phyloP scores from a whole-genome alignment of 2,113 vertebrate species.

The Callorhinus ursinus region DNA sequence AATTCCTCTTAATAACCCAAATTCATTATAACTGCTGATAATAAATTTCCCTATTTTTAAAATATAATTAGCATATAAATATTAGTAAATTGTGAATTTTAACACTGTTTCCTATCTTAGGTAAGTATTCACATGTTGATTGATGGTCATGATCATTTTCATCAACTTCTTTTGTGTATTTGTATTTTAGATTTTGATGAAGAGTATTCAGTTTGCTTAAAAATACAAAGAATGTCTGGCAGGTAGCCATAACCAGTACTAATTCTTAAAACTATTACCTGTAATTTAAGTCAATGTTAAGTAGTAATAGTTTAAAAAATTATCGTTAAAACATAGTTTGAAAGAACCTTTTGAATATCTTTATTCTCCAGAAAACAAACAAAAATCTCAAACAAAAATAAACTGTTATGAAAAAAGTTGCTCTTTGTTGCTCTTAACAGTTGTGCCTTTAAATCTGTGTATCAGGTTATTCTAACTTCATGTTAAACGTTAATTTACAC shows the following conservation, averaged over 20 bases:
- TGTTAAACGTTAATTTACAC: not conserved
- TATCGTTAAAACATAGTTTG: conserved; percentile 5
- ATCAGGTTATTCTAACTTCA: not conserved
- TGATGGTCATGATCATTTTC: not conserved
- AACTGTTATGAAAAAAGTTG: not conserved
- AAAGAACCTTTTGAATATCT: not conserved
- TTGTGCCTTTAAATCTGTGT: not conserved
- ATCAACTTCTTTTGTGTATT: not conserved
- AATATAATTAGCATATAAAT: not conserved
- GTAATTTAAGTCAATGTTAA: conserved; percentile 17
- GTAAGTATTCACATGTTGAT: not conserved
- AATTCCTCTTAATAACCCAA: not conserved
- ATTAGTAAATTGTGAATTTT: not conserved
- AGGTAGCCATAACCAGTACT: not conserved
- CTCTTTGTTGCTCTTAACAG: not conserved
- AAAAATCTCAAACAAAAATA: not conserved
- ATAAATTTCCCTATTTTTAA: conserved; percentile 12
- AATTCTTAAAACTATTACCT: not conserved
- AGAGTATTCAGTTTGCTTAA: conserved; percentile 17
- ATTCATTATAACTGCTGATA: not conserved
- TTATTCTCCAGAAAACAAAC: conserved; percentile 46
- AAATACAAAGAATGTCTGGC: not conserved
- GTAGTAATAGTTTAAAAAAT: conserved; percentile 14
- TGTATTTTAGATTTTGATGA: conserved; percentile 36
- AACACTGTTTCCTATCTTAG: not conserved